These are phyloP conservation scores for Ciconia maguari DNA, from an alignment of 2,113 vertebrate genomes.

Conservation along the genomic window DNA sequence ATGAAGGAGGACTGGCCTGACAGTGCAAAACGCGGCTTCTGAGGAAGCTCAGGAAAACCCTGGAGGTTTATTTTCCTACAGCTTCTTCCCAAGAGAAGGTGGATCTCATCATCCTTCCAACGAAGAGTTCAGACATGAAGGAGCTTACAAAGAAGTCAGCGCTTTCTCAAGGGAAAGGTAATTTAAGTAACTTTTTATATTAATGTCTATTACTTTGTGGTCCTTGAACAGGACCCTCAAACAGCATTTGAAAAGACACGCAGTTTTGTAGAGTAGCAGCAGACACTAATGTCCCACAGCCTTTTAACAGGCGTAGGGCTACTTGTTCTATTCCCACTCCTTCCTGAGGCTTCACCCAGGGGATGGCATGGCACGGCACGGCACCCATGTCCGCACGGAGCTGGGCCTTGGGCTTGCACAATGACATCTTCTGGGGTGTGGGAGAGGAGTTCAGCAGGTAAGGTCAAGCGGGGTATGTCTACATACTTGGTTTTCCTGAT, in stretches of 20 bases:
- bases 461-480: not conserved
- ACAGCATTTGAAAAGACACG: not conserved
- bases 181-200: not conserved
- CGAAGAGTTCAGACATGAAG: not conserved
- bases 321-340: not conserved
- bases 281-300: not conserved
- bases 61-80: not conserved
- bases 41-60: not conserved
- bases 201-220: not conserved
- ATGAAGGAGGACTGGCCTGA: not conserved
- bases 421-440: rapidly evolving
- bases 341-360: not conserved
- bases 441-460: not conserved
- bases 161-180: not conserved
- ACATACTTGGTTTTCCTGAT: not conserved
- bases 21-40: not conserved
- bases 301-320: not conserved
- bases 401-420: not conserved
- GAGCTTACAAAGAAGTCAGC: not conserved
- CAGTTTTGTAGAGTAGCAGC: not conserved
- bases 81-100: not conserved
- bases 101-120: not conserved
- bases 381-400: rapidly evolving
- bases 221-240: not conserved
- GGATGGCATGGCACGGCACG: not conserved